Percentiles rank a stretch among this genome's conserved stretches.
phyloP scores from a whole-genome alignment of 2,113 vertebrate species.

The Sylvietta virens region DNA sequence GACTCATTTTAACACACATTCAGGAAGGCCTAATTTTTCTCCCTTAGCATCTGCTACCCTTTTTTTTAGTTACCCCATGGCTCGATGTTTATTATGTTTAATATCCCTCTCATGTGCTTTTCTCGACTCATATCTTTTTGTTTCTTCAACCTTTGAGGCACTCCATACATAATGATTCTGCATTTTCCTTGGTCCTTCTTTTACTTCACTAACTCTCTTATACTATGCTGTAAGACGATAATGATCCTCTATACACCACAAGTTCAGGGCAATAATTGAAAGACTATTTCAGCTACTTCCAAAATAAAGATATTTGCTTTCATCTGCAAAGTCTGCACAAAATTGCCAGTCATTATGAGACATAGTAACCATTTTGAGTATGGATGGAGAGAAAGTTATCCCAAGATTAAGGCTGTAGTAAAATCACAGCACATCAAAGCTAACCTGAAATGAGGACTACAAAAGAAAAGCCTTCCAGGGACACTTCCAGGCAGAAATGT shows the following conservation, averaged over 20 bases:
- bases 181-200: not conserved
- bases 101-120: not conserved
- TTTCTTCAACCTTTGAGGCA: not conserved
- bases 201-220: not conserved
- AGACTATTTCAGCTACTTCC: not conserved
- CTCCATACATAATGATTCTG: not conserved
- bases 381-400: not conserved
- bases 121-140: not conserved
- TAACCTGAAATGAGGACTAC: not conserved
- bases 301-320: not conserved
- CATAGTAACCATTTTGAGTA: not conserved
- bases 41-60: not conserved
- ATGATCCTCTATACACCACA: not conserved
- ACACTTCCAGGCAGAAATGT: not conserved
- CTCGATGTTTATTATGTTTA: not conserved
- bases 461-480: not conserved
- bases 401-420: not conserved
- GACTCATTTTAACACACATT: not conserved
- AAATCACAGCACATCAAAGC: slow-evolving; percentile 7
- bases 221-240: not conserved
- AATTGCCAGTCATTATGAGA: not conserved
- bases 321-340: not conserved
- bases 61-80: not conserved
- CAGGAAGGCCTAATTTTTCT: not conserved
- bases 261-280: not conserved